Conservation (phyloP, 2,113 vertebrate species). For the Hemicordylus capensis region DNA sequence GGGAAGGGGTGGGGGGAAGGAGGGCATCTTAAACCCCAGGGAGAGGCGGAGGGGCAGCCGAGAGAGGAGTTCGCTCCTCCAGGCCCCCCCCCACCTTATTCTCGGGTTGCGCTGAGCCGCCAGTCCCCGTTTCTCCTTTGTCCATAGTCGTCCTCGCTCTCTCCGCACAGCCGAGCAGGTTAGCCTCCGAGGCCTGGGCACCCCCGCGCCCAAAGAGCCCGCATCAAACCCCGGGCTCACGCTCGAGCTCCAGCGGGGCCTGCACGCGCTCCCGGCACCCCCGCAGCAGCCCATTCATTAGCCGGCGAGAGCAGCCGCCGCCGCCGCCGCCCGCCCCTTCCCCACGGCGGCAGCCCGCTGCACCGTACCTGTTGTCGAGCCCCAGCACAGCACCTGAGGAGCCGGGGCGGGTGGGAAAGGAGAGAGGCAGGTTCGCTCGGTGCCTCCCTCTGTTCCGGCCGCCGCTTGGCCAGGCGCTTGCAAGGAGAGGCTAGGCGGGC, state of each 20-base stretch:
- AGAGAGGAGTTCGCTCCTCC: background rate
- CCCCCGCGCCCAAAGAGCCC: background rate
- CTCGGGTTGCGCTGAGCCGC: background rate
- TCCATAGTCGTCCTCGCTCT: background rate
- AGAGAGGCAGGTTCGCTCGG: background rate
- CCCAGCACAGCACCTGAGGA: conserved; percentile 9
- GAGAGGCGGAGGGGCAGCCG: background rate
- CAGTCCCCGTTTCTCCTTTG: conserved; percentile 29
- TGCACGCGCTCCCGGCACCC: conserved; percentile 10
- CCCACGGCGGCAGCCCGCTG: background rate
- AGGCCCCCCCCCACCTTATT: background rate
- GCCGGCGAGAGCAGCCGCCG: conserved; percentile 2
- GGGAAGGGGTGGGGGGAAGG: background rate
- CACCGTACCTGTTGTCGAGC: conserved; percentile 27
- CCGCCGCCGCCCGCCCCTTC: background rate
- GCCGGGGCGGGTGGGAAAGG: background rate
- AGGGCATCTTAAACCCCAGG: background rate
- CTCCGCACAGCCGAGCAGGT: background rate
- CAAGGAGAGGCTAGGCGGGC: too few relatives aligned
- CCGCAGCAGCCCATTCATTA: conserved; percentile 25
- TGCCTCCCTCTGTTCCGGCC: background rate
- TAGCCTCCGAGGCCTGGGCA: background rate
- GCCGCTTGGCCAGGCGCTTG: background rate
- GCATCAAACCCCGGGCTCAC: background rate
- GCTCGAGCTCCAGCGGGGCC: conserved; percentile 10